Conservation (phyloP, 2,888 invertebrate genomes). For the Temnothorax unifasciatus region DNA sequence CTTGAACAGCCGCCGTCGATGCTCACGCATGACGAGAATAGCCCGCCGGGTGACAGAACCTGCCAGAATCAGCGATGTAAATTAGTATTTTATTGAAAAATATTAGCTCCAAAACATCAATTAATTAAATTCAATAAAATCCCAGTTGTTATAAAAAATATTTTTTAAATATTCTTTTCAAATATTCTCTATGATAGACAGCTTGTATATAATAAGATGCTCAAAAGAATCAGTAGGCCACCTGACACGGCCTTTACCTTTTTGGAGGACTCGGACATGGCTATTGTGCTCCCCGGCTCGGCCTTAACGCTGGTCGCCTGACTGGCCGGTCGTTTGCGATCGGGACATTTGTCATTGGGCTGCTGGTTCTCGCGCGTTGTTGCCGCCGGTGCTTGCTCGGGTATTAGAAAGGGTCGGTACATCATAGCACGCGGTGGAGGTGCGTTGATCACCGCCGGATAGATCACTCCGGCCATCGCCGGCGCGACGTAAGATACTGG, state of each 20-base stretch:
- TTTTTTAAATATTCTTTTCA: neutral
- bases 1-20: constrained; percentile 78
- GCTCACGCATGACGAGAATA: constrained; percentile 80
- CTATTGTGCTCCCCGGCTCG: constrained; percentile 87
- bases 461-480: constrained; percentile 88
- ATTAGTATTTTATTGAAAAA: neutral
- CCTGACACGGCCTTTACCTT: constrained; percentile 82
- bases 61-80: constrained; percentile 48
- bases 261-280: constrained; percentile 88
- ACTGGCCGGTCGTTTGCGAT: constrained; percentile 85
- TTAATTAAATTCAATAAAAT: neutral
- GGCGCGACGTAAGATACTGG: constrained; percentile 88
- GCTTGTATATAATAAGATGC: neutral
- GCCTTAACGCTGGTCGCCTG: constrained; percentile 88
- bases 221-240: neutral
- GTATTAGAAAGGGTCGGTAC: constrained; percentile 88
- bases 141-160: neutral
- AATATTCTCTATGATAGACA: neutral
- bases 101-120: neutral
- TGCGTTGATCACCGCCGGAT: constrained; percentile 86
- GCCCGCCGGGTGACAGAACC: constrained; percentile 78
- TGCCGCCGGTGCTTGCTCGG: constrained; percentile 71
- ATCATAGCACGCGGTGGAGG: constrained; percentile 87
- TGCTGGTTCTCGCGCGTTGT: constrained; percentile 59
- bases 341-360: constrained; percentile 60